phyloP scores from a whole-genome alignment of 2,888 invertebrate species.

The Epiblema foenella region DNA sequence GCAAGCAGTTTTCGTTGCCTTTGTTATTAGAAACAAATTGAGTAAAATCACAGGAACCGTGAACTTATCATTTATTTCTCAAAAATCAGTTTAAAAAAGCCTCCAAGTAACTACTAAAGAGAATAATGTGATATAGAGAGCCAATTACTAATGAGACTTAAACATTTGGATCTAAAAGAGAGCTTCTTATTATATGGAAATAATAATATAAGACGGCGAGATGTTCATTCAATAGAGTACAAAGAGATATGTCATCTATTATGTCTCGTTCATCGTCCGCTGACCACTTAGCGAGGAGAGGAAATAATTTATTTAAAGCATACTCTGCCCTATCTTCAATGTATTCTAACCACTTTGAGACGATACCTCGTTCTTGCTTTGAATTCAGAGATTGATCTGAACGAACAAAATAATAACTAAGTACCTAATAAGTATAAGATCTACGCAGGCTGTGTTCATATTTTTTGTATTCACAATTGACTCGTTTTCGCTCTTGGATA shows the following conservation, averaged over 20 bases:
- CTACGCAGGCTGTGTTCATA: slow-evolving; percentile 40
- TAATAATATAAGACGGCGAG: slow-evolving; percentile 63
- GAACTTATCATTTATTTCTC: no score
- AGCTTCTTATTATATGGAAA: slow-evolving; percentile 46
- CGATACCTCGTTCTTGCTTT: slow-evolving; percentile 24
- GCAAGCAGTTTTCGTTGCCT: slow-evolving; percentile 38
- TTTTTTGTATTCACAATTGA: slow-evolving; percentile 59
- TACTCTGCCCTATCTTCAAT: slow-evolving; percentile 58
- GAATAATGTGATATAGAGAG: slow-evolving; percentile 41
- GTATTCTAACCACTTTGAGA: slow-evolving; percentile 47
- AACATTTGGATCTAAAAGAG: slow-evolving; percentile 64
- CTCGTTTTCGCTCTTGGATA: slow-evolving; percentile 64
- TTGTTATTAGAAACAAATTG: slow-evolving; percentile 41
- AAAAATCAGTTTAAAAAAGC: no score
- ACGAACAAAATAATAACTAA: not conserved
- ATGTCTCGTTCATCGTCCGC: slow-evolving; percentile 72
- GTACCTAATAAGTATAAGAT: no score
- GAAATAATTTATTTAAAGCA: slow-evolving; percentile 79
- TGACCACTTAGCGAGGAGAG: slow-evolving; percentile 76
- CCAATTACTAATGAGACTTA: slow-evolving; percentile 62
- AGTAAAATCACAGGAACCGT: slow-evolving; percentile 26
- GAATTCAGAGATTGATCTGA: slow-evolving; percentile 4
- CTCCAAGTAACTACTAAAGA: not conserved
- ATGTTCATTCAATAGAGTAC: slow-evolving; percentile 65
- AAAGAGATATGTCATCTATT: slow-evolving; percentile 78